Conservation (phyloP, 2,797 vertebrate genomes). For the Triplophysa yarkandensis region DNA sequence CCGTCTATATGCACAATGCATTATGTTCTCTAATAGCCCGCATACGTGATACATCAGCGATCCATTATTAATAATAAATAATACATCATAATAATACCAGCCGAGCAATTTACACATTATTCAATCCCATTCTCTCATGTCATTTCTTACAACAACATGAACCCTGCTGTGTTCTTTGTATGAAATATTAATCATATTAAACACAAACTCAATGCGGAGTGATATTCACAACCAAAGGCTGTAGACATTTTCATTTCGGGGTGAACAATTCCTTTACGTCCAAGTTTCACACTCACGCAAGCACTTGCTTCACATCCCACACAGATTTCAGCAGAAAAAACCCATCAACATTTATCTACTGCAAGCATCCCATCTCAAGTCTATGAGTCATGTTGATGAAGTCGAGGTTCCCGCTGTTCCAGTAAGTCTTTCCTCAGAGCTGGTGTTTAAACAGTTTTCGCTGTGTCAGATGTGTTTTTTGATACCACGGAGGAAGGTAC, state of each 20-base stretch:
- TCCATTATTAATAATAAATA: conserved; percentile 3
- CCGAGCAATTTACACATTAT: conserved; percentile 2
- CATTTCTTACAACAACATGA: conserved; percentile 15
- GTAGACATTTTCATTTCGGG: not conserved
- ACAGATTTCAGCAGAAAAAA: conserved; percentile 30
- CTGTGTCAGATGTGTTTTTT: not conserved
- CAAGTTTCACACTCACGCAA: not conserved
- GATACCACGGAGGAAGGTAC: not conserved
- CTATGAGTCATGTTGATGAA: conserved; percentile 66
- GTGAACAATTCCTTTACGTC: not conserved
- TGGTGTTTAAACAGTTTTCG: conserved; percentile 63
- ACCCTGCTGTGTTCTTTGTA: not conserved
- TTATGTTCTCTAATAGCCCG: not conserved
- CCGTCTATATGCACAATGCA: not conserved
- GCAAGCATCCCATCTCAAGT: conserved; percentile 66
- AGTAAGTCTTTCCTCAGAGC: conserved; percentile 65
- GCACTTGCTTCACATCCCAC: not conserved
- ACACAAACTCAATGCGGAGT: not conserved
- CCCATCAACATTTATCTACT: conserved; percentile 42
- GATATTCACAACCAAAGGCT: not conserved
- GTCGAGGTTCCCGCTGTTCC: conserved; percentile 64
- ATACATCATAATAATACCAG: not conserved
- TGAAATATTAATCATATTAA: conserved; percentile 22
- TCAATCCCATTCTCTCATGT: not conserved
- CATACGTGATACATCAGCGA: not conserved